Evolutionary conservation across 1,140 invertebrate genomes (phyloP).

Genomic region (Saccostrea cuccullata): DNA sequence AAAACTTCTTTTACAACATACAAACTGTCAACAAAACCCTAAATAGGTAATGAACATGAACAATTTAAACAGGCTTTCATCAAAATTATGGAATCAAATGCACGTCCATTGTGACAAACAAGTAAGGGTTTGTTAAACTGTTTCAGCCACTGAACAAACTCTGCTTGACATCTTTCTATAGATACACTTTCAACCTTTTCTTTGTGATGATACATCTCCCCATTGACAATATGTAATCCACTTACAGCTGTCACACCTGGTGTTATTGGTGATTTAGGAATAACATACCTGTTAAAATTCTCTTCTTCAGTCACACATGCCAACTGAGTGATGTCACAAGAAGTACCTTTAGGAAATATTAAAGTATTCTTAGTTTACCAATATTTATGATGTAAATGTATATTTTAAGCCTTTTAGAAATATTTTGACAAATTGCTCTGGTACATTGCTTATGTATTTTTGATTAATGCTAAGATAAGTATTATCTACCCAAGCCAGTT

Average conservation of each 20-base stretch:
- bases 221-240: background rate
- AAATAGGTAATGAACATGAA: background rate
- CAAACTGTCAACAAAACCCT: background rate
- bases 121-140: background rate
- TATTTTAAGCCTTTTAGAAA: background rate
- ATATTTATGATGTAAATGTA: background rate
- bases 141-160: constrained; percentile 28
- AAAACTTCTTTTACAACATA: background rate
- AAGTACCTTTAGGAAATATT: background rate
- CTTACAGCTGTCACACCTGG: background rate
- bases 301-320: too few relatives aligned
- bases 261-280: background rate
- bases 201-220: background rate
- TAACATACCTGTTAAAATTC: background rate
- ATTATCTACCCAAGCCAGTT: background rate
- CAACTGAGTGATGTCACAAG: background rate
- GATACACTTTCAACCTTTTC: background rate
- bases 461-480: background rate
- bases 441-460: background rate
- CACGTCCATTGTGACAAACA: background rate
- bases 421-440: background rate
- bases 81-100: too few relatives aligned
- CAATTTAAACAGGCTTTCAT: too few relatives aligned
- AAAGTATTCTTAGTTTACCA: background rate
- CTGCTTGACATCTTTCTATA: background rate